Conservation (phyloP, 2,797 vertebrate species). For the Oreochromis mossambicus region DNA sequence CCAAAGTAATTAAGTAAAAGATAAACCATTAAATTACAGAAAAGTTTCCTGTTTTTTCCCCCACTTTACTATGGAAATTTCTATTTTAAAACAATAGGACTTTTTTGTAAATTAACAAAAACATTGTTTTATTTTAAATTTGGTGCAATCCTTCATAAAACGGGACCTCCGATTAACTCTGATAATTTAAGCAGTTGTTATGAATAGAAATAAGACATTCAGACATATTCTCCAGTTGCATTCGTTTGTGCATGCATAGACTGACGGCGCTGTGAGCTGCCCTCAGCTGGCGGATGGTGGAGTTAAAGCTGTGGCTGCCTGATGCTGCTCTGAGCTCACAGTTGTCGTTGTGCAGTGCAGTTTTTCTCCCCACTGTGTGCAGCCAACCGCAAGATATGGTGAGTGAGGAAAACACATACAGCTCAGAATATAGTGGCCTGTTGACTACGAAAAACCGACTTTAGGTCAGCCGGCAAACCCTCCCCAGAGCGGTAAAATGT, state of each 20-base stretch:
- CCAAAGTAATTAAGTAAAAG: neutral
- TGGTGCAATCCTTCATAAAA: neutral
- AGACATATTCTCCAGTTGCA: neutral
- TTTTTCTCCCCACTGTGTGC: slow-evolving; percentile 24
- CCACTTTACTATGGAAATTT: neutral
- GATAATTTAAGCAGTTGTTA: neutral
- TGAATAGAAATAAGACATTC: neutral
- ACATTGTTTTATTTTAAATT: neutral
- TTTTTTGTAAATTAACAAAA: neutral
- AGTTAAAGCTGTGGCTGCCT: neutral
- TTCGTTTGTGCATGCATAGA: neutral
- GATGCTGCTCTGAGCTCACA: slow-evolving; percentile 37
- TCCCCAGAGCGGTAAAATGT: neutral
- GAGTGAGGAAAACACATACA: slow-evolving; percentile 58
- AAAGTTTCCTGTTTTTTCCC: neutral
- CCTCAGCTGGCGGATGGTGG: neutral
- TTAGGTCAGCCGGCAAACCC: neutral
- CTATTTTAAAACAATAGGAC: neutral
- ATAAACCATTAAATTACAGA: neutral
- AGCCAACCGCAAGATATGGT: slow-evolving; percentile 77
- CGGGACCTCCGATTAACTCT: neutral
- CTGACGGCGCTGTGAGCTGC: neutral
- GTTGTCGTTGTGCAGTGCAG: slow-evolving; percentile 71
- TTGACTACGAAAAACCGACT: neutral
- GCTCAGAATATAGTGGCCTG: neutral